These are phyloP conservation scores for Opisthograptis luteolata DNA, from an alignment of 2,888 invertebrate genomes.

Conservation along the genomic window DNA sequence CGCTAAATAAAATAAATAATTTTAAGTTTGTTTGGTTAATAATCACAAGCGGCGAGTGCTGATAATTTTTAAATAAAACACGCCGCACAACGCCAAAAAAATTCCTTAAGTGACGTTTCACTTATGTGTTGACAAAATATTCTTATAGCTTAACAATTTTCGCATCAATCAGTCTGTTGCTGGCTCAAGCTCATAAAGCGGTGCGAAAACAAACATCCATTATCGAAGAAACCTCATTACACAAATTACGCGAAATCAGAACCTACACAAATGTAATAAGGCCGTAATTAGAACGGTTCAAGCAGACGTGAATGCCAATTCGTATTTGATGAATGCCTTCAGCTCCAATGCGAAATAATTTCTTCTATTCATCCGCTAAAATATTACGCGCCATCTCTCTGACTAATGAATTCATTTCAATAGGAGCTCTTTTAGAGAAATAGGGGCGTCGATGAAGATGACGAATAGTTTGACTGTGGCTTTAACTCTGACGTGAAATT, in stretches of 20 bases:
- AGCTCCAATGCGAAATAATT: slow-evolving; percentile 63
- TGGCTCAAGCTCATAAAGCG: not conserved
- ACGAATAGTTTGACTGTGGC: slow-evolving; percentile 42
- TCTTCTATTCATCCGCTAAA: slow-evolving; percentile 71
- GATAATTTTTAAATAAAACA: no score
- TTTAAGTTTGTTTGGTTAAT: no score
- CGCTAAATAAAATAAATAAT: no score
- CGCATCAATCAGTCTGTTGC: not conserved
- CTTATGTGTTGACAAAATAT: not conserved
- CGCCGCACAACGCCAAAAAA: no score
- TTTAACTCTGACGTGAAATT: slow-evolving; percentile 11
- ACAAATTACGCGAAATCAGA: slow-evolving; percentile 23
- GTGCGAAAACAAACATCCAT: slow-evolving; percentile 19
- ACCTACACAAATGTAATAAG: slow-evolving; percentile 21
- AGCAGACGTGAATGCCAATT: slow-evolving; percentile 34
- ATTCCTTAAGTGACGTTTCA: not conserved
- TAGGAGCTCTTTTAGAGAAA: slow-evolving; percentile 48
- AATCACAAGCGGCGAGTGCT: no score
- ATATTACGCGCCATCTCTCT: slow-evolving; percentile 61
- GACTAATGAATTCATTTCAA: slow-evolving; percentile 74
- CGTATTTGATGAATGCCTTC: slow-evolving; percentile 58
- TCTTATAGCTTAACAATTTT: not conserved
- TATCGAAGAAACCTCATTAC: slow-evolving; percentile 23
- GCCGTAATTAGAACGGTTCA: slow-evolving; percentile 23
- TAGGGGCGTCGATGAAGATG: slow-evolving; percentile 48